Base-by-base conservation (phyloP, 2,888 invertebrate species). In the Priocnemis perturbator region DNA sequence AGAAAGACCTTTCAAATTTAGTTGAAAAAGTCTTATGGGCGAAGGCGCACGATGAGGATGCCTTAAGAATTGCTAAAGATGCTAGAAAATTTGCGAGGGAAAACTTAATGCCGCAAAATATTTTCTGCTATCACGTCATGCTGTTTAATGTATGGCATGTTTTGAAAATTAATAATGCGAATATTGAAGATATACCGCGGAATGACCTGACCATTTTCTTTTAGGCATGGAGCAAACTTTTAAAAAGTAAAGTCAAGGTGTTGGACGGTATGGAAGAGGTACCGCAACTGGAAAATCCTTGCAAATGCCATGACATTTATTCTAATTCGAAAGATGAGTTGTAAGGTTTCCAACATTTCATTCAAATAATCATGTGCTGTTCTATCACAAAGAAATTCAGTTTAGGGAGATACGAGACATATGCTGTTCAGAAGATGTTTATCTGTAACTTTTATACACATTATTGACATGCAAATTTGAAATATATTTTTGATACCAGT, bases 51-150 rank as follows among this genome's bases (percentile, higher is more conserved):
- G 96, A 97, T 81, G 89, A 90, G 0, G 90, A 93, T 83, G 95
- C 93, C 1, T 88, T 90, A 73, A 87, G 90, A 81, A 96, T 97
- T 76, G 92, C 94, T 0, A 87, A 89, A 76, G 92, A 92, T 79
- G 95, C 94, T 17, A 92, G 92, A 74, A 88, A 91, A 75, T 97
- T 94, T 90, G 94, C 94, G 0, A 92, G 94, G 77, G 91, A 95
- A 58, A 91, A 96, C 89, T 91, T 98, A 67, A 89, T 97, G 85
- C 97, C 98, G 0, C 93, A 93, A 74, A 91, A 98, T 87, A 92
- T 98, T 56, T 93, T 95, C 87, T 98, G 98, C 87, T 98, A 98
- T 87, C 95, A 98, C 89, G 93, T 93, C 60, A 90, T 93, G 62
- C 89, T 95, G 55, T 74, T 80, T 55, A 23, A 68, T 45, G 79